A percentile compares a stretch with the other conserved stretches of the same genome.
Evolutionary conservation across 2,888 invertebrate species (phyloP).

Genomic region (Drosophila formosana): DNA sequence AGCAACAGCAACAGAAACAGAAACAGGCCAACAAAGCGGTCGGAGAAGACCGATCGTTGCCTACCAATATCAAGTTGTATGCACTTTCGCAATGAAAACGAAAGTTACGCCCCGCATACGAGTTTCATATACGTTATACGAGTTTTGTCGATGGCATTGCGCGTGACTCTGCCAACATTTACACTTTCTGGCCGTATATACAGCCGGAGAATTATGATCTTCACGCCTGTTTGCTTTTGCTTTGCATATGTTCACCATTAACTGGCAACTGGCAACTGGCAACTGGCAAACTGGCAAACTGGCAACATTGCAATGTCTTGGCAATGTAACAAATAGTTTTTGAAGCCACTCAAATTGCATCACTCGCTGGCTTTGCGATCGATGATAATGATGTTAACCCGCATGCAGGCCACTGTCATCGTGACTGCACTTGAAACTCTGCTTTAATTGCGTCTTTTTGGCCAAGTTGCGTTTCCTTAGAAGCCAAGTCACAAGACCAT

Average conservation of each 20-base stretch:
- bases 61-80: slow-evolving; percentile 72
- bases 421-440: slow-evolving; percentile 71
- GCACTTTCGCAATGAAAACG: slow-evolving; percentile 82
- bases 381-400: slow-evolving; percentile 43
- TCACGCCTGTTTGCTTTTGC: slow-evolving; percentile 63
- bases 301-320: slow-evolving; percentile 54
- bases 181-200: slow-evolving; percentile 68
- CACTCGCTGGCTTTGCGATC: slow-evolving; percentile 35
- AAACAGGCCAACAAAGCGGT: slow-evolving; percentile 57
- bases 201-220: slow-evolving; percentile 75
- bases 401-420: slow-evolving; percentile 63
- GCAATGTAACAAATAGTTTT: slow-evolving; percentile 76
- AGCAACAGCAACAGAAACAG: slow-evolving; percentile 45
- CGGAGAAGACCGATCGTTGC: slow-evolving; percentile 29
- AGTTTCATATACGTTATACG: slow-evolving; percentile 5
- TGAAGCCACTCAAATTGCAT: slow-evolving; percentile 65
- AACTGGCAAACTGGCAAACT: slow-evolving; percentile 22
- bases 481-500: slow-evolving; percentile 11
- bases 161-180: slow-evolving; percentile 74
- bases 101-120: slow-evolving; percentile 67
- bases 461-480: slow-evolving; percentile 10
- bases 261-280: slow-evolving; percentile 10
- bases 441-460: slow-evolving; percentile 10
- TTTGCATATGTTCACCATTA: slow-evolving; percentile 48
- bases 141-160: slow-evolving; percentile 32